Conservation (phyloP, 2,888 invertebrate genomes). For the Bimastos eiseni region DNA sequence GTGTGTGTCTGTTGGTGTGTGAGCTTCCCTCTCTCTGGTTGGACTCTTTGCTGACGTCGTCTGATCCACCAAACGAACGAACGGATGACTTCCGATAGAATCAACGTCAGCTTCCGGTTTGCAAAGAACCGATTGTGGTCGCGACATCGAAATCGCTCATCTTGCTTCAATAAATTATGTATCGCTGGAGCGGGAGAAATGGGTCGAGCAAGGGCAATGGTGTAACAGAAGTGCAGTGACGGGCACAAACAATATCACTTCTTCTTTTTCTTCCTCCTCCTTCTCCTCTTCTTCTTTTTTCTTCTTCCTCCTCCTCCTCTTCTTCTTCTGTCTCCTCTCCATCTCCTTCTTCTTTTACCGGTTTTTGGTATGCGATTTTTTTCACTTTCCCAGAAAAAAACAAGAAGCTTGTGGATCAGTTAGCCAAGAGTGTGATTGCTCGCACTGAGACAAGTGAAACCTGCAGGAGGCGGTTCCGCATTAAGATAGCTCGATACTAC, state of each 20-base stretch:
- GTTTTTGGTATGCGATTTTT: no score
- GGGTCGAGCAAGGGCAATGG: neutral
- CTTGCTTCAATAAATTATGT: slow-evolving; percentile 21
- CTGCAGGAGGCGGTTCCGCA: neutral
- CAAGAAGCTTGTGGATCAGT: neutral
- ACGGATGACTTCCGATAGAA: neutral
- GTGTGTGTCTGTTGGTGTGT: neutral
- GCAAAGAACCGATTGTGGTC: slow-evolving; percentile 10
- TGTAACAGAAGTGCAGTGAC: neutral
- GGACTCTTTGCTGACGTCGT: neutral
- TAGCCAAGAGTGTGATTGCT: neutral
- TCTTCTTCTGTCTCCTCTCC: no score
- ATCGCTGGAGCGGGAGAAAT: slow-evolving; percentile 8
- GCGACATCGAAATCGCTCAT: slow-evolving; percentile 23
- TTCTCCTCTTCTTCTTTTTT: neutral
- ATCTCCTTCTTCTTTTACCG: no score
- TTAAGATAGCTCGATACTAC: neutral
- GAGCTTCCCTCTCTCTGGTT: neutral
- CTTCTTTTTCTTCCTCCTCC: neutral
- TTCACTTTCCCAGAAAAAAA: neutral
- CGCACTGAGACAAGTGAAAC: neutral
- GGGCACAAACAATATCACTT: neutral
- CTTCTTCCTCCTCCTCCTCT: no score
- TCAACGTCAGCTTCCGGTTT: neutral
- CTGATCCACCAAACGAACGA: neutral